phyloP scores from a whole-genome alignment of 2,797 vertebrate genomes.

The Coluber constrictor region DNA sequence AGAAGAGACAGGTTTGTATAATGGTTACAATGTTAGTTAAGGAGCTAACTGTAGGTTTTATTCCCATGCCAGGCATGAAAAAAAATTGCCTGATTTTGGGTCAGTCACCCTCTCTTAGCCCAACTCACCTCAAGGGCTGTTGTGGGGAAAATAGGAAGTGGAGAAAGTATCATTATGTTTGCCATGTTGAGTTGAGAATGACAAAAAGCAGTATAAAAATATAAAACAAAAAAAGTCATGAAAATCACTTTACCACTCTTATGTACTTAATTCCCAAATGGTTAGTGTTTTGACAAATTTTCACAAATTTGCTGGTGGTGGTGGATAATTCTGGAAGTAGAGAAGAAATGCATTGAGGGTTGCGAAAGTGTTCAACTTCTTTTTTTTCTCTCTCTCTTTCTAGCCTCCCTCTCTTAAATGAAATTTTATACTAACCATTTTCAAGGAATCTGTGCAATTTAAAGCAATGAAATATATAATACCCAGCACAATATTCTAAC shows the following conservation, averaged over 20 bases:
- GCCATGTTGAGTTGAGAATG: no score
- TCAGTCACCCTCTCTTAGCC: no score
- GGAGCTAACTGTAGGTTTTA: no score
- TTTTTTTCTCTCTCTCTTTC: not conserved
- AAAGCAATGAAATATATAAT: constrained; percentile 3
- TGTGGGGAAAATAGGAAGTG: no score
- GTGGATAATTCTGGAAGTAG: not conserved
- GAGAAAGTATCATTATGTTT: no score
- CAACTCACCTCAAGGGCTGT: no score
- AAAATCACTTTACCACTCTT: not conserved
- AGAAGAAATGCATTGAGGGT: not conserved
- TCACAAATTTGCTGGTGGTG: not conserved
- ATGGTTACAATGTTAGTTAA: not conserved
- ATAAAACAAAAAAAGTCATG: not conserved
- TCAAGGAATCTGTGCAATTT: not conserved
- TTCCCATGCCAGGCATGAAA: not conserved
- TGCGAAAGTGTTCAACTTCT: not conserved
- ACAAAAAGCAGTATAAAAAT: no score
- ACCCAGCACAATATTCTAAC: not conserved
- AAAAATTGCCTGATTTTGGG: no score
- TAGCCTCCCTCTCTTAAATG: not conserved
- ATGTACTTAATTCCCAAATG: not conserved
- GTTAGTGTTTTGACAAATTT: not conserved
- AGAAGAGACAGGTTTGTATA: not conserved
- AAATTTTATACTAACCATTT: not conserved